phyloP scores from a whole-genome alignment of 1,140 invertebrate genomes.

The Calephelis nemesis region DNA sequence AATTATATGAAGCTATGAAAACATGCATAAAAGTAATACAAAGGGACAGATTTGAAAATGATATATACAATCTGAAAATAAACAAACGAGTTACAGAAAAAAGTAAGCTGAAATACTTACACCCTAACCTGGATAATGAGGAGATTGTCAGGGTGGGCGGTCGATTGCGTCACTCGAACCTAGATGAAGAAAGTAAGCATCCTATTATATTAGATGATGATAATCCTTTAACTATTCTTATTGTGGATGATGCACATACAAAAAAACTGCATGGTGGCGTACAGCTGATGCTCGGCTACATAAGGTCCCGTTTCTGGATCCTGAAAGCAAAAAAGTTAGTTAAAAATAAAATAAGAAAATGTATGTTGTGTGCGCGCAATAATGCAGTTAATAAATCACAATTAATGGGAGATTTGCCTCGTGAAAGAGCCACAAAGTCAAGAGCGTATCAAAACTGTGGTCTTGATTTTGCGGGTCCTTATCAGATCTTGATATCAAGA shows the following conservation, averaged over 20 bases:
- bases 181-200: not conserved
- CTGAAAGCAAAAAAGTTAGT: not conserved
- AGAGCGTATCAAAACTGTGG: too few species aligned
- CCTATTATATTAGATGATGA: not conserved
- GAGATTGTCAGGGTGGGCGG: too few species aligned
- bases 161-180: not conserved
- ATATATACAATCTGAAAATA: not conserved
- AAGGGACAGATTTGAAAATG: not conserved
- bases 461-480: too few species aligned
- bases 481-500: too few species aligned
- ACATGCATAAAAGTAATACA: not conserved
- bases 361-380: not conserved
- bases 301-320: too few species aligned
- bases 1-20: not conserved
- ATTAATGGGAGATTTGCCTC: too few species aligned
- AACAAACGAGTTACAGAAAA: not conserved
- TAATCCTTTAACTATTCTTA: not conserved
- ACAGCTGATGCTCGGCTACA: too few species aligned
- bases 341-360: not conserved
- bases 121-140: not conserved
- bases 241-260: not conserved
- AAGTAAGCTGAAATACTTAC: not conserved
- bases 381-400: not conserved
- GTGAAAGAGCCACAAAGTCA: too few species aligned
- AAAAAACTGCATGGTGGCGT: too few species aligned